These are phyloP conservation scores for Micrasema longulum DNA, from an alignment of 1,140 invertebrate genomes.

Conservation along the genomic window DNA sequence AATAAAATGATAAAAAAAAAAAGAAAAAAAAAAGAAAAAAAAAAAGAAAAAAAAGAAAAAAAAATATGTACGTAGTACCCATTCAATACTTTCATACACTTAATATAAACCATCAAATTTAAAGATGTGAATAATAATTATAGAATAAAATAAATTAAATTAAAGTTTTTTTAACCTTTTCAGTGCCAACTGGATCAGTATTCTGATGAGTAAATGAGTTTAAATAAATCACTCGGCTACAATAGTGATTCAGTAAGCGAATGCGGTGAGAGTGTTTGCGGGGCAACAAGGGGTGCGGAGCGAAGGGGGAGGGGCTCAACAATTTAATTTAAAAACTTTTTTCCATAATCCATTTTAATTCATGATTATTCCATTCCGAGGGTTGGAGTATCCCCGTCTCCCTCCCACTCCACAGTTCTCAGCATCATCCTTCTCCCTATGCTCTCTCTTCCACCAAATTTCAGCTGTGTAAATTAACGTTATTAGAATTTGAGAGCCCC, in stretches of 20 bases:
- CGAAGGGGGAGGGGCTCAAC: background rate
- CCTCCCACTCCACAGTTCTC: background rate
- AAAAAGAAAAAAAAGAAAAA: too few species aligned
- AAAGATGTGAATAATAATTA: too few species aligned
- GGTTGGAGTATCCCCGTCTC: conserved; percentile 20
- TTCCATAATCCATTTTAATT: conserved; percentile 50
- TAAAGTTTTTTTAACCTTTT: too few species aligned
- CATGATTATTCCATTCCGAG: conserved; percentile 41
- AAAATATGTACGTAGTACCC: too few species aligned
- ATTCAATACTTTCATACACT: too few species aligned
- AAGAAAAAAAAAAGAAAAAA: too few species aligned
- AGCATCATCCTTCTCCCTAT: background rate
- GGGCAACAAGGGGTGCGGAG: background rate
- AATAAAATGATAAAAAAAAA: too few species aligned
- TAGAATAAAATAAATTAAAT: too few species aligned
- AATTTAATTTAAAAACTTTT: conserved; percentile 50
- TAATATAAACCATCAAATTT: too few species aligned
- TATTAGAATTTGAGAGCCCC: conserved; percentile 42
- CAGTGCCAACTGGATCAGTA: too few species aligned
- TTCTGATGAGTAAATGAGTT: conserved; percentile 20
- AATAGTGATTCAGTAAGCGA: conserved; percentile 6
- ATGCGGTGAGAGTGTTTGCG: too few species aligned
- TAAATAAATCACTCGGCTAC: conserved; percentile 18
- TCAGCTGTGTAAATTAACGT: conserved; percentile 43
- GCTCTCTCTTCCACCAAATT: conserved; percentile 19